Conservation (phyloP, 2,113 vertebrate species). For the Catharus fuscescens region DNA sequence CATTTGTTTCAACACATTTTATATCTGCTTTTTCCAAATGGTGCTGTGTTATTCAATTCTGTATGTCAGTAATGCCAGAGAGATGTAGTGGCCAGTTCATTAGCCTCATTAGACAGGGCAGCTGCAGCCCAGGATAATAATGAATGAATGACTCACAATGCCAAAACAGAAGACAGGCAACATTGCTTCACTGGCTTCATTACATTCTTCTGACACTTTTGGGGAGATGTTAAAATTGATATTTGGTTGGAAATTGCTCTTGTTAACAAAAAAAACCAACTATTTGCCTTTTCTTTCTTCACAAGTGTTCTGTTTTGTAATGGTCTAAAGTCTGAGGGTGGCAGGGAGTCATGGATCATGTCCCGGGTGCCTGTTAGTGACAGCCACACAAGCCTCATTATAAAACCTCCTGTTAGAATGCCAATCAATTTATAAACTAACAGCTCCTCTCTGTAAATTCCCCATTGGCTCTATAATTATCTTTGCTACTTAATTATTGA, state of each 20-base stretch:
- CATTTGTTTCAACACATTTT: neutral
- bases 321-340: neutral
- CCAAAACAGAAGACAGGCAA: neutral
- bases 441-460: slow-evolving; percentile 24
- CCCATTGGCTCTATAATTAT: slow-evolving; percentile 9
- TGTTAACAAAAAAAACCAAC: neutral
- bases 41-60: neutral
- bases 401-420: slow-evolving; percentile 25
- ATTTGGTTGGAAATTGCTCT: neutral
- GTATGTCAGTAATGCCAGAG: neutral
- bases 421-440: slow-evolving; percentile 43
- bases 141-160: neutral
- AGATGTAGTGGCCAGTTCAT: neutral
- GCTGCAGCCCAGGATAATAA: neutral
- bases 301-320: neutral
- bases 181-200: neutral
- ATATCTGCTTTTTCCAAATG: neutral
- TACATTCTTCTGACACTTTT: neutral
- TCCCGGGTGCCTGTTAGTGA: neutral
- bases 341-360: neutral
- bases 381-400: neutral
- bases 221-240: neutral
- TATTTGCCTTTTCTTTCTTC: neutral
- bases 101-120: slow-evolving; percentile 22
- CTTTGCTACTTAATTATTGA: slow-evolving; percentile 43